Evolutionary conservation across 1,140 invertebrate genomes (phyloP), one percentile per base, ranked within the genome.

Genomic region (Archivesica marissinica): DNA sequence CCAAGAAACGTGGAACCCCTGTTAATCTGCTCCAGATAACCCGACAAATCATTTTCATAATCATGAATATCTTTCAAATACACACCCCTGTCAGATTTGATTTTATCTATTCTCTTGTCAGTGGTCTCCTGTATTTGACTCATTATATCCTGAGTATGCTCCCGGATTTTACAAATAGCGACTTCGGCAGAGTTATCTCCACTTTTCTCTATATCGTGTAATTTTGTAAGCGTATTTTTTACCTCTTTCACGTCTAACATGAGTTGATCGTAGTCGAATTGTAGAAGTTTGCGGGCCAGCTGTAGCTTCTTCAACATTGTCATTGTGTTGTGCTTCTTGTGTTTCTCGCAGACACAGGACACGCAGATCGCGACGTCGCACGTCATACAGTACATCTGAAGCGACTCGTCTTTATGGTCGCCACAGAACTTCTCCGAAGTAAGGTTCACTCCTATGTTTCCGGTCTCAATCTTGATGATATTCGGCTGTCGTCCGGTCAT

Each of bases 321-420:
- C 68, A 90, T 78, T 2, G 90, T 89, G 39, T 86, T 82, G 61
- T 92, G 91, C 35, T 84, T 86, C 61, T 88, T 89, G 76, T 92
- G 91, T 15, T 70, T 59, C 7, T 90, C 86, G 47, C 89, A 89
- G 15, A 89, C 87, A 83, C 91, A 92, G 3, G 86, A 88, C 7
- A 91, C 86, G 77, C 91, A 92, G 3, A 92, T 83, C 0, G 90
- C 76, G 25, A 68, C 77, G 33, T 90, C 68, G 59, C 91, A 92
- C 2, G 89, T 90, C 35, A 66, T 70, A 64, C 91, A 92, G 80
- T 88, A 92, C 82, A 92, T 85, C 56, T 91, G 90, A 7, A 91
- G 56, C 1, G 86, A 28, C 77, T 91, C 90, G 30, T 90, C 90
- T 50, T 79, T 39, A 78, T 92, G 91, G 23, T 78, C 35, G 3